Percentiles rank a stretch among this genome's conserved stretches.
These are phyloP conservation scores for Glaucomys volans DNA, from an alignment of 2,113 vertebrate genomes.

Conservation along the genomic window DNA sequence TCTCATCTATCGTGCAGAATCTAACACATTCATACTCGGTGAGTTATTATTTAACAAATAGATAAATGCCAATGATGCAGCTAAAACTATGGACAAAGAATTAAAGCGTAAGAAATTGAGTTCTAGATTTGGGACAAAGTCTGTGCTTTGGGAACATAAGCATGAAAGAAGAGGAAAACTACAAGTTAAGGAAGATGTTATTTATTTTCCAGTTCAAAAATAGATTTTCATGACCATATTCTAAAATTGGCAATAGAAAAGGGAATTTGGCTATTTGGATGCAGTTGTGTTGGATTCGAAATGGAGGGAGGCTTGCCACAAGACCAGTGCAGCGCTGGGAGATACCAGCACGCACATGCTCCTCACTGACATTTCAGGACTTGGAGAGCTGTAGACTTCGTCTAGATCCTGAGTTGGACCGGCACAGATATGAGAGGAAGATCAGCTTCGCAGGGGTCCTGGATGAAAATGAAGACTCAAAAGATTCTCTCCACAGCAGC, in stretches of 20 bases:
- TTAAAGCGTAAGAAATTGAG: background rate
- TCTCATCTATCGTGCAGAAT: background rate
- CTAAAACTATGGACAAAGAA: background rate
- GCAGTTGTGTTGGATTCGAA: background rate
- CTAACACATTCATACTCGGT: background rate
- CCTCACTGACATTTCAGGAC: slow-evolving; percentile 87
- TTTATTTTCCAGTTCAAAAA: slow-evolving; percentile 15
- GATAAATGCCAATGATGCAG: background rate
- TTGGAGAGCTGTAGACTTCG: slow-evolving; percentile 96
- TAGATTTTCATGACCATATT: background rate
- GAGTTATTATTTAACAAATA: background rate
- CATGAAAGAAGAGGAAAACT: background rate
- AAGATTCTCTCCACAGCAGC: slow-evolving; percentile 98
- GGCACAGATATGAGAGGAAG: slow-evolving; percentile 98
- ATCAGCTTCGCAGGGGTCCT: slow-evolving; percentile 99
- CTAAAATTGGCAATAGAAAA: background rate
- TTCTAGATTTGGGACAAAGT: background rate
- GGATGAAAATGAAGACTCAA: slow-evolving; percentile 96
- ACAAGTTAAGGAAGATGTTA: background rate
- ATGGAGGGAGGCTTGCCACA: background rate
- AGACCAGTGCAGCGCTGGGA: fast-evolving
- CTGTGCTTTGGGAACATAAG: background rate
- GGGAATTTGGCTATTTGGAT: background rate
- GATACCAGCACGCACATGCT: background rate
- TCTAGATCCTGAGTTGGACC: slow-evolving; percentile 96